These are phyloP conservation scores for Galemys pyrenaicus DNA, from an alignment of 2,113 vertebrate genomes.

Conservation along the genomic window DNA sequence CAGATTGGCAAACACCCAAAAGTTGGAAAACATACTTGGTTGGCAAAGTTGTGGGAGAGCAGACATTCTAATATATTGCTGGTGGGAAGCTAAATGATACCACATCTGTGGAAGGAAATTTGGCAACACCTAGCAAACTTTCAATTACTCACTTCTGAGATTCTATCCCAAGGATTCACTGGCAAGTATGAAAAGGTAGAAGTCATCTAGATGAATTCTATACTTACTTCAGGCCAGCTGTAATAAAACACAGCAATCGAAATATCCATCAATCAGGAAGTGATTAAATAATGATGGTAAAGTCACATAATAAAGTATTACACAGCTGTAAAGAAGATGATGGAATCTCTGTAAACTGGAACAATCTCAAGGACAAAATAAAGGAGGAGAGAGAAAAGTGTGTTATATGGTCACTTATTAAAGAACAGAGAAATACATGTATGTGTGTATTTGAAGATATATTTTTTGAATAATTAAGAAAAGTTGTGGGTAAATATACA, in stretches of 20 bases:
- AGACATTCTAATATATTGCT: background rate
- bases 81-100: background rate
- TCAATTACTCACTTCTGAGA: background rate
- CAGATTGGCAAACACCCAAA: slow-evolving; percentile 51
- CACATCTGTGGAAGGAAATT: background rate
- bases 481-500: background rate
- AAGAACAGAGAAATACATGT: background rate
- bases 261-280: background rate
- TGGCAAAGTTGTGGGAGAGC: background rate
- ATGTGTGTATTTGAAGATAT: background rate
- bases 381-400: background rate
- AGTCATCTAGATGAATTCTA: background rate
- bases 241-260: background rate
- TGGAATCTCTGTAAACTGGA: background rate
- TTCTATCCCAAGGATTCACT: background rate
- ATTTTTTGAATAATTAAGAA: background rate
- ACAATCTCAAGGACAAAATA: background rate
- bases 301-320: background rate
- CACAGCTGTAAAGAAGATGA: background rate
- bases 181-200: background rate
- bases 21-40: slow-evolving; percentile 3
- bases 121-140: background rate
- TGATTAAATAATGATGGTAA: background rate
- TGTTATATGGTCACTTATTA: background rate
- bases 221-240: background rate